phyloP scores from a whole-genome alignment of 2,888 invertebrate genomes.

The Seira musarum region DNA sequence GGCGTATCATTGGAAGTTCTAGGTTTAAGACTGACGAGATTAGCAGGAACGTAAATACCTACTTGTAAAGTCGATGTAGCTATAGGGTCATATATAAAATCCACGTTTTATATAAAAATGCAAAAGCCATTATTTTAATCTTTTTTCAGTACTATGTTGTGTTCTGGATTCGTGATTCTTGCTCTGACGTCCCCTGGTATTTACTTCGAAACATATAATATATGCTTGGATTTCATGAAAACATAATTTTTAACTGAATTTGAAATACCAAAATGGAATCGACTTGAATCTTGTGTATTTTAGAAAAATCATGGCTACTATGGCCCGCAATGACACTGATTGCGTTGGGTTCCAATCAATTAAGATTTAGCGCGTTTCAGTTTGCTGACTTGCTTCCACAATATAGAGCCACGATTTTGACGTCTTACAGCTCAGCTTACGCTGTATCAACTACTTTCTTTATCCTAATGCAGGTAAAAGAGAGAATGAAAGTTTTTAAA shows the following conservation, averaged over 20 bases:
- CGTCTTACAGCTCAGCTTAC: constrained; percentile 64
- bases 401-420: constrained; percentile 62
- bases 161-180: constrained; percentile 61
- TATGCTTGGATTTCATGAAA: no score
- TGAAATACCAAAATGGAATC: no score
- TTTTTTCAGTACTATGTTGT: constrained; percentile 53
- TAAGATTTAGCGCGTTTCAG: constrained; percentile 63
- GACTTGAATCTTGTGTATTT: neutral
- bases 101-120: no score
- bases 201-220: no score
- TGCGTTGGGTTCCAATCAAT: constrained; percentile 65
- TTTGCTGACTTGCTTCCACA: constrained; percentile 65
- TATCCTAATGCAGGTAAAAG: constrained; percentile 62
- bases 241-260: no score
- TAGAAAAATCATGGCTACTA: constrained; percentile 62
- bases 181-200: constrained; percentile 63
- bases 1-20: constrained; percentile 64
- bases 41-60: constrained; percentile 63
- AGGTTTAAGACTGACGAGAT: constrained; percentile 64
- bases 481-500: neutral
- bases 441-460: constrained; percentile 67
- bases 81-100: no score
- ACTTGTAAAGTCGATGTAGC: neutral
- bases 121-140: neutral
- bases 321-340: constrained; percentile 66